These are phyloP conservation scores for Ommatoiulus sabulosus DNA, from an alignment of 2,888 invertebrate genomes.

Conservation along the genomic window DNA sequence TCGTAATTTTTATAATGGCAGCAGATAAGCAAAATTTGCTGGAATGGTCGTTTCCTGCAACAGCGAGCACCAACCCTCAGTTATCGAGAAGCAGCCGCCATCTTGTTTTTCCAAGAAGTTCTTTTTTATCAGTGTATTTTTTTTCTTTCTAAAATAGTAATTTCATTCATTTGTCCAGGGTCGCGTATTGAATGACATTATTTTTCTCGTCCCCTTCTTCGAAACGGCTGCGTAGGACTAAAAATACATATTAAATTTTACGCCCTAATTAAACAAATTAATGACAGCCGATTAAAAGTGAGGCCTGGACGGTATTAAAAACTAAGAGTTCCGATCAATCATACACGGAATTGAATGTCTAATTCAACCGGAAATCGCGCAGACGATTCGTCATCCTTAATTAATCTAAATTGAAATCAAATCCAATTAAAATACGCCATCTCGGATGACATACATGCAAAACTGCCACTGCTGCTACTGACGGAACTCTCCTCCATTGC, in stretches of 20 bases:
- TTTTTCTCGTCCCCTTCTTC: neutral
- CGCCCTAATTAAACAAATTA: slow-evolving; percentile 5
- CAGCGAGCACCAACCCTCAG: too few species aligned
- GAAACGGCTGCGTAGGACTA: too few species aligned
- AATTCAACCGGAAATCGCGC: slow-evolving; percentile 11
- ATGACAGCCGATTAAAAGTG: slow-evolving; percentile 34
- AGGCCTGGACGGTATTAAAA: neutral
- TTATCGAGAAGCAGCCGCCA: too few species aligned
- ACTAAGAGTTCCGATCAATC: neutral
- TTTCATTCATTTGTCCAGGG: neutral
- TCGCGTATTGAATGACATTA: slow-evolving; percentile 14
- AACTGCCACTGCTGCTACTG: neutral
- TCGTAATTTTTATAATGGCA: too few species aligned
- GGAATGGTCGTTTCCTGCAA: too few species aligned
- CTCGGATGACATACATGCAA: neutral
- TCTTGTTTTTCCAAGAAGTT: too few species aligned
- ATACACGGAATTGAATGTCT: neutral
- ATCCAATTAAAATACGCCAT: neutral
- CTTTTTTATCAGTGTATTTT: too few species aligned
- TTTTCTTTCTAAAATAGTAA: too few species aligned
- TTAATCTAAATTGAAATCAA: slow-evolving; percentile 18
- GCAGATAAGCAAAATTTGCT: too few species aligned
- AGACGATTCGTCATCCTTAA: slow-evolving; percentile 17
- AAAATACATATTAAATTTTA: too few species aligned
- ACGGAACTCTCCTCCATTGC: neutral